Evolutionary conservation across 2,797 vertebrate species (phyloP), one percentile per base, ranked within the genome.

Genomic region (Gambusia yucatana): DNA sequence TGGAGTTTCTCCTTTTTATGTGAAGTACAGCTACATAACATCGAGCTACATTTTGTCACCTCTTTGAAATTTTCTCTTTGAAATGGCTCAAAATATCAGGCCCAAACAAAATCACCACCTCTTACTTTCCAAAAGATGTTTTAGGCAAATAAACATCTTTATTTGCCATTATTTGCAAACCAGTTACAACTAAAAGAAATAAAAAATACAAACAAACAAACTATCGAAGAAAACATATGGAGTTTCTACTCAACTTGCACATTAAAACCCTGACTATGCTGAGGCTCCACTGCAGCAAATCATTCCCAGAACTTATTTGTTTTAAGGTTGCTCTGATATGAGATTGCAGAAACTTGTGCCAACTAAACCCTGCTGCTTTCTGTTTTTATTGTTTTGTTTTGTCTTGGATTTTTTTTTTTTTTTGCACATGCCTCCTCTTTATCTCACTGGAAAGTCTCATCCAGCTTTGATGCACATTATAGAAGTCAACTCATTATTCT

Each of bases 361-460:
- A 85, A 83, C 79, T 81, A 83, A 89, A 89, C 76, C 80, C 76
- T 61, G 84, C 55, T 78, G 55, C 63, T 84, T 86, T 90, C 52
- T 28, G 10, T 0, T 3, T 22, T 22, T 47, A 33, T 50, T 20
- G 6, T 48, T 48, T 20, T 48, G 16, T 48, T 17, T 50, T 50
- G 48, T 22, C 20, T 50, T 20, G 47, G 41, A 8, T 43, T 43
- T 9, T 50, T 50, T 50, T 22, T 90, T 92, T 89, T 91, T 84
- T 90, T 82, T 55, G 48, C 33, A 83, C 46, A n/a, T 20, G 78
- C 85, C 36, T 79, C 79, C 76, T 81, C 82, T 61, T 59, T 74
- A 47, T 85, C 73, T 74, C 43, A 41, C 39, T 70, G 22, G 43
- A 46, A 84, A 78, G 81, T 78, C 52, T 77, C 43, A 67, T 67